Base-by-base conservation (phyloP, 2,113 vertebrate genomes). In the Megaceryle maxima region DNA sequence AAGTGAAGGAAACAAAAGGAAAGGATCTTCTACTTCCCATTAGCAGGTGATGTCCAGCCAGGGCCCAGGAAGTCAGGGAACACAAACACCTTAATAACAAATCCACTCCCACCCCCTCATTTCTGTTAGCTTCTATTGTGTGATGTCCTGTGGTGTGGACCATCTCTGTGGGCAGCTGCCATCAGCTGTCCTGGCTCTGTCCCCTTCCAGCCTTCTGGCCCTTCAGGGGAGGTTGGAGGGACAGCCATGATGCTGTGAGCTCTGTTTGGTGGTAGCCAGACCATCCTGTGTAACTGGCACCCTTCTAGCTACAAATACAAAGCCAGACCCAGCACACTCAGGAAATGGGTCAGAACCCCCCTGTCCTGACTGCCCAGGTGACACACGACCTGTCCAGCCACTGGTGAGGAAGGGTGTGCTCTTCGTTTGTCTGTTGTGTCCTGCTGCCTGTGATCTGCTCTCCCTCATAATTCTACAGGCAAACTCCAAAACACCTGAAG, bases 341-440 rank as follows among this genome's bases (percentile, higher is more conserved):
- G 35, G 18, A n/a, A 10, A 59, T 4, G 2, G 10, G 37, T 33
- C 39, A 67, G 43, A 53, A 46, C 14, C 22, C 18, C 20, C 3
- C 51, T 37, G 43, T 43, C 48, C 41, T 33, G 72, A 4, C 44
- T 26, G 37, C 44, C 51, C 44, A 39, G 60, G 5, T 26, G 57
- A 1, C 3, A 16, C 2, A 2, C 6, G 13, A n/a, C 7, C 29
- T 55, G n/a, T 35, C 55, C 46, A 5, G 6, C 18, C 20, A 5
- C 5, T 28, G 33, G 37, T 0, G 13, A 51, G 51, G 62, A 67
- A 68, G 60, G 6, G 6, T 19, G 19, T 29, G 44, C 29, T 56
- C 68, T 67, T 82, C 25, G 7, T 29, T 60, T 24, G 4, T 33
- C n/a, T 9, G 7, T 16, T 26, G n/a, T 16, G 8, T 41, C n/a